Base-by-base conservation (phyloP, 2,113 vertebrate genomes). In the Mesoclemmys tuberculata region DNA sequence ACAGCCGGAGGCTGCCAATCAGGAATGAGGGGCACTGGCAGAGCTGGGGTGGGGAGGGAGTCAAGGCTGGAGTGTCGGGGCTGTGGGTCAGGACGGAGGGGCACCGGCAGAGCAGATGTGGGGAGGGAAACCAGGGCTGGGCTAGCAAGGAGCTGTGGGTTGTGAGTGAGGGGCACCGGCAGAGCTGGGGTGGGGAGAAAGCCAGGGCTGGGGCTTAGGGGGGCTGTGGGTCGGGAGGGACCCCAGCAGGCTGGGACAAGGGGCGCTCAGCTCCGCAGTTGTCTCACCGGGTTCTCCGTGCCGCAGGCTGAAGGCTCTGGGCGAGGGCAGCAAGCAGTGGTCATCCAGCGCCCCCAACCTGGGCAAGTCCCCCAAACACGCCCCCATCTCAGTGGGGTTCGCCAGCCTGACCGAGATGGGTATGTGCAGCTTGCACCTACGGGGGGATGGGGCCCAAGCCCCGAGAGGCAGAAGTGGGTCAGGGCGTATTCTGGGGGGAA, bases 401-500 rank as follows among this genome's bases (percentile, higher is more conserved):
- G 98, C 99, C 96, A 99, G 99, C 97, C 98, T 99, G 90, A 99
- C 98, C 11, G 99, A 99, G 93, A 99, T 99, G 99, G 99, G 99
- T 99, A 97, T 98, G 97, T 87, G 3, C 6, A 7, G 24, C 12
- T 26, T 1, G 2, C 7, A 13, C 31, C 31, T 4, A 12, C 21
- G 88, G 74, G 77, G 44, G 21, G 21, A 4, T 7, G 3, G 13
- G 44, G 18, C 4, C 21, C 5, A 2, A 24, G 9, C 31, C 27
- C 21, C 26, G 4, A 49, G 54, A 26, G n/a, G 19, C 19, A 8
- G 35, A 5, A 31, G 44, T 2, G 27, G 41, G 21, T 13, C 5
- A 14, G 31, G 31, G 3, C 22, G 8, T 18, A 31, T 64, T 8
- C 22, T 41, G 16, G 35, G 2, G 26, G 16, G 44, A 6, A 5